Percentiles rank a stretch among this genome's conserved stretches.
Conservation (phyloP, 2,888 invertebrate species). For the Synergus laeviventris region DNA sequence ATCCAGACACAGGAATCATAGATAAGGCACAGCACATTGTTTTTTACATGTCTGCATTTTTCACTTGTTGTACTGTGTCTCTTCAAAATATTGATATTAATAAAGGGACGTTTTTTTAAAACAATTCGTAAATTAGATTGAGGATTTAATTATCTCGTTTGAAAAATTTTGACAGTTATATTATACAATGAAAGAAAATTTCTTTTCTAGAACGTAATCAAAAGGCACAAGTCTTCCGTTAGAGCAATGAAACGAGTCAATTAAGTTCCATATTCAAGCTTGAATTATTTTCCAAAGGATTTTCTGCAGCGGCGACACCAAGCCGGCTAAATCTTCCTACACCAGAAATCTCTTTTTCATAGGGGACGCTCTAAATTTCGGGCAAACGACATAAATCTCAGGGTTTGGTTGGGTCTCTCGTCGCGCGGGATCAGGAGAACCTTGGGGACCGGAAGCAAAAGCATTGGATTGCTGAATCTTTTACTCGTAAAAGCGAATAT, state of each 20-base stretch:
- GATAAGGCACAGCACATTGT: slow-evolving; percentile 20
- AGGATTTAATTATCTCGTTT: neutral
- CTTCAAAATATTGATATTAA: neutral
- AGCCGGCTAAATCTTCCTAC: neutral
- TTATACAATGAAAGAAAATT: neutral
- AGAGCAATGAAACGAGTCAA: neutral
- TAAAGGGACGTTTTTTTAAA: neutral
- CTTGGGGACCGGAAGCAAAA: slow-evolving; percentile 18
- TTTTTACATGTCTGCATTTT: slow-evolving; percentile 12
- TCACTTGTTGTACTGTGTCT: neutral
- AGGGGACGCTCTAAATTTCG: slow-evolving; percentile 18
- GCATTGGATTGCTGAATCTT: slow-evolving; percentile 22
- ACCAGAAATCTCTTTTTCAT: neutral
- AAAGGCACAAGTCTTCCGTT: neutral
- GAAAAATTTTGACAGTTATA: neutral
- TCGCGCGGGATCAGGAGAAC: slow-evolving; percentile 23
- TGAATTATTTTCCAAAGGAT: slow-evolving; percentile 4
- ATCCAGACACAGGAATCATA: slow-evolving; percentile 12
- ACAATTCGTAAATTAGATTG: too few relatives aligned
- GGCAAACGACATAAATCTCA: slow-evolving; percentile 32
- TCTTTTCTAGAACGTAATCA: neutral
- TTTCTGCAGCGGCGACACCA: neutral
- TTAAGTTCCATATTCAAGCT: slow-evolving; percentile 11
- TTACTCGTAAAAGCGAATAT: slow-evolving; percentile 20
- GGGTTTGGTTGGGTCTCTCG: slow-evolving; percentile 15